phyloP scores from a whole-genome alignment of 1,140 invertebrate species.

The Vanessa atalanta region DNA sequence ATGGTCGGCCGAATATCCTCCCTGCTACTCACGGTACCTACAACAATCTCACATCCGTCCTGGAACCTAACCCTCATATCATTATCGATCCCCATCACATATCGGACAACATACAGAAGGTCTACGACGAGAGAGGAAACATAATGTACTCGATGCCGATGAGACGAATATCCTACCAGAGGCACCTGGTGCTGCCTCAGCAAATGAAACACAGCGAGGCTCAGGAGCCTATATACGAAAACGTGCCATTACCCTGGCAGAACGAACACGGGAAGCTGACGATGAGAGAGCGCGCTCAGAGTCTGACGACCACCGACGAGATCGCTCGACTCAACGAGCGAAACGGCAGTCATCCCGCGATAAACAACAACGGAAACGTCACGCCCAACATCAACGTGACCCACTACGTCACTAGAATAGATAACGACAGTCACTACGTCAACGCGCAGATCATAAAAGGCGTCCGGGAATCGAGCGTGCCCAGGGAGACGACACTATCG shows the following conservation, averaged over 20 bases:
- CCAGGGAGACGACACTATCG: constrained; percentile 57
- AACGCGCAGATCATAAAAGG: constrained; percentile 77
- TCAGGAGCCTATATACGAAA: constrained; percentile 89
- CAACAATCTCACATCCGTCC: constrained; percentile 82
- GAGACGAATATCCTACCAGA: constrained; percentile 77
- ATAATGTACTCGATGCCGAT: constrained; percentile 83
- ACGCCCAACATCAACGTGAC: constrained; percentile 46
- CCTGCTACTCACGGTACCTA: constrained; percentile 85
- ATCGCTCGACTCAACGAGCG: constrained; percentile 75
- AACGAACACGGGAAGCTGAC: constrained; percentile 64
- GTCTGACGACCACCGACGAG: constrained; percentile 85
- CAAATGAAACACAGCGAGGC: constrained; percentile 77
- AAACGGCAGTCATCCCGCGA: constrained; percentile 68
- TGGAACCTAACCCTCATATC: constrained; percentile 72
- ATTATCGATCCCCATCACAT: constrained; percentile 77
- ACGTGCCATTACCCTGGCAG: constrained; percentile 85
- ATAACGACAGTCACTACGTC: constrained; percentile 69
- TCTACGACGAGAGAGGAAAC: constrained; percentile 82
- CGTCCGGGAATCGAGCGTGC: constrained; percentile 62
- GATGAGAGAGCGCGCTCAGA: constrained; percentile 83
- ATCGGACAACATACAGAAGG: constrained; percentile 82
- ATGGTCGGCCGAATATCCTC: constrained; percentile 63
- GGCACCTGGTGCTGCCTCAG: constrained; percentile 75
- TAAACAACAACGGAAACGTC: constrained; percentile 55
- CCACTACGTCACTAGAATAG: constrained; percentile 48